phyloP scores from a whole-genome alignment of 2,888 invertebrate genomes.

The Protophormia terraenovae region DNA sequence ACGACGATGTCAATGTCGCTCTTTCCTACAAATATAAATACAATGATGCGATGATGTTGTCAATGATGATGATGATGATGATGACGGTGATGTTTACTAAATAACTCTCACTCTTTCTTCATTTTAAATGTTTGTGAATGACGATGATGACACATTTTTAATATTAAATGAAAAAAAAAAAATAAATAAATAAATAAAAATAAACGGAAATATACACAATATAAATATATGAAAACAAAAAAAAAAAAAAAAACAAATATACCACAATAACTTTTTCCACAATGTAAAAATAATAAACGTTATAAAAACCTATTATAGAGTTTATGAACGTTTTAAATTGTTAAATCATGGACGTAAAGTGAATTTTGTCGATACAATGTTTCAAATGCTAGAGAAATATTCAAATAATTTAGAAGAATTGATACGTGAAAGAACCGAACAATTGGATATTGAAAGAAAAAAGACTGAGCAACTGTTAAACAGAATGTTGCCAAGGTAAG shows the following conservation, averaged over 20 bases:
- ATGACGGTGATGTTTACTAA: constrained; percentile 9
- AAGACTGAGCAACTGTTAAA: constrained; percentile 96
- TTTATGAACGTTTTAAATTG: constrained; percentile 93
- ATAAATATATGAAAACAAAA: constrained; percentile 1
- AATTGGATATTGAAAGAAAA: constrained; percentile 96
- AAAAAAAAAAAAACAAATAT: background rate
- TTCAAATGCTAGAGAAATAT: constrained; percentile 97
- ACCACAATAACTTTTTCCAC: constrained; percentile 9
- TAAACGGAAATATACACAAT: background rate
- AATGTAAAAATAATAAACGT: constrained; percentile 2
- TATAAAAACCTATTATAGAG: constrained; percentile 77
- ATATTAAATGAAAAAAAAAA: constrained; percentile 14
- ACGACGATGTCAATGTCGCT: constrained; percentile 64
- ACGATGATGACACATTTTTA: constrained; percentile 36
- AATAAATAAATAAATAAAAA: background rate
- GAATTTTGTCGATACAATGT: constrained; percentile 98
- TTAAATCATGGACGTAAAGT: constrained; percentile 95
- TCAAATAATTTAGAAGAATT: constrained; percentile 96
- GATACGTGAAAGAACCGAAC: constrained; percentile 95
- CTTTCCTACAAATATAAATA: constrained; percentile 44
- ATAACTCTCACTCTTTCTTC: constrained; percentile 27
- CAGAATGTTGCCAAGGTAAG: constrained; percentile 92
- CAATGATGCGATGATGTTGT: constrained; percentile 26
- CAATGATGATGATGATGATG: constrained; percentile 11
- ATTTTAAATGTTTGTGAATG: constrained; percentile 45